Evolutionary conservation across 2,797 vertebrate genomes (phyloP), one percentile per base, ranked within the genome.

Genomic region (Parambassis ranga): DNA sequence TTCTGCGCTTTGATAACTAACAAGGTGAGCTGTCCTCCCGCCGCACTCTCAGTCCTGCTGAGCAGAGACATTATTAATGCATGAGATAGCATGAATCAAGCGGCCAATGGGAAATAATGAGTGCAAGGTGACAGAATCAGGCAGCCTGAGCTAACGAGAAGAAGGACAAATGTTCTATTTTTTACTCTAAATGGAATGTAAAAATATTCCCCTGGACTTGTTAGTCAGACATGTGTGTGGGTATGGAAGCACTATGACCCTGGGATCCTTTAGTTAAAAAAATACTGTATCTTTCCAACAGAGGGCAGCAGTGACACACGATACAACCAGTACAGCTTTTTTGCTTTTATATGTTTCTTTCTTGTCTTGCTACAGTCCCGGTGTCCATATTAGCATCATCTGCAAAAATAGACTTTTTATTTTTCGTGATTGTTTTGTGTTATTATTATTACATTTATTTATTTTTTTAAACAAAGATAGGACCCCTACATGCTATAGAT

Each of bases 271-370:
- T 5, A 53, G 15, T n/a, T n/a, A 0, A 31, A 28, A 4, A 31
- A 33, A n/a, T 36, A 0, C 13, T 3, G 0, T 1, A 3, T 67
- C 9, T 30, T 4, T 50, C 86, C 89, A 82, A 49, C 64, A 87
- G 89, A 72, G 81, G 87, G 89, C 82, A 86, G 81, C 67, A 68
- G 65, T 28, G 82, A 41, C 42, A 53, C 65, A 18, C 18, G 10
- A 0, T 26, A 53, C 20, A 53, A 10, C n/a, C n/a, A n/a, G n/a
- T n/a, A n/a, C n/a, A n/a, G n/a, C n/a, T n/a, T n/a, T n/a, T n/a
- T n/a, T n/a, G n/a, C n/a, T n/a, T n/a, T n/a, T n/a, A n/a, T n/a
- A n/a, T n/a, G n/a, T n/a, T n/a, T n/a, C n/a, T n/a, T n/a, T n/a
- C n/a, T n/a, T n/a, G n/a, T n/a, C n/a, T n/a, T n/a, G n/a, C n/a